Percentiles rank a stretch among this genome's conserved stretches.
Conservation (phyloP, 2,888 invertebrate genomes). For the Eupithecia exiguata region DNA sequence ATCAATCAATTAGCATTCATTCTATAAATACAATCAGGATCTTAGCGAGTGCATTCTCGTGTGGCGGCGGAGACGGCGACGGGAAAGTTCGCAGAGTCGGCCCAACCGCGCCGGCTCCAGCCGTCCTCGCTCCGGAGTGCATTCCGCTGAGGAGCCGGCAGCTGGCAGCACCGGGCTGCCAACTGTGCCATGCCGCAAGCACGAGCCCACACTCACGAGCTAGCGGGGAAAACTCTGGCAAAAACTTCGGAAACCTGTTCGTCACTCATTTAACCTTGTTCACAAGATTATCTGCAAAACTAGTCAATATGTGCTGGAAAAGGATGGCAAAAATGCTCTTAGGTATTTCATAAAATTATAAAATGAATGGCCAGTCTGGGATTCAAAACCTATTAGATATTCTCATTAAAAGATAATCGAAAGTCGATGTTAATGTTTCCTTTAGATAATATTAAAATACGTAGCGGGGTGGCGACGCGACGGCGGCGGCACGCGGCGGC, state of each 20-base stretch:
- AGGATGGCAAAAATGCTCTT: not conserved
- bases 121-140: not conserved
- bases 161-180: not conserved
- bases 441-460: constrained; percentile 17
- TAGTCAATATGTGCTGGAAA: not conserved
- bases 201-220: not conserved
- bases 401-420: constrained; percentile 16
- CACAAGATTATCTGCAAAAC: not conserved
- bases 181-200: not conserved
- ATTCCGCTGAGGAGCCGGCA: not conserved
- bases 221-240: not conserved
- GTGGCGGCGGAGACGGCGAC: too few relatives aligned
- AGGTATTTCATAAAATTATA: not conserved
- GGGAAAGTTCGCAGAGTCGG: not conserved
- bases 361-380: not conserved
- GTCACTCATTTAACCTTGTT: not conserved
- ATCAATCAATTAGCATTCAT: not conserved
- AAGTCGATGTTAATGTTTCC: constrained; percentile 21
- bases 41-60: not conserved
- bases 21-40: not conserved
- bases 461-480: not conserved
- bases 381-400: not conserved
- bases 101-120: not conserved
- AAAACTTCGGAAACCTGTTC: not conserved
- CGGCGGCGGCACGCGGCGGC: not conserved